Evolutionary conservation across 1,140 invertebrate genomes (phyloP).

Genomic region (Ceratina japonica): DNA sequence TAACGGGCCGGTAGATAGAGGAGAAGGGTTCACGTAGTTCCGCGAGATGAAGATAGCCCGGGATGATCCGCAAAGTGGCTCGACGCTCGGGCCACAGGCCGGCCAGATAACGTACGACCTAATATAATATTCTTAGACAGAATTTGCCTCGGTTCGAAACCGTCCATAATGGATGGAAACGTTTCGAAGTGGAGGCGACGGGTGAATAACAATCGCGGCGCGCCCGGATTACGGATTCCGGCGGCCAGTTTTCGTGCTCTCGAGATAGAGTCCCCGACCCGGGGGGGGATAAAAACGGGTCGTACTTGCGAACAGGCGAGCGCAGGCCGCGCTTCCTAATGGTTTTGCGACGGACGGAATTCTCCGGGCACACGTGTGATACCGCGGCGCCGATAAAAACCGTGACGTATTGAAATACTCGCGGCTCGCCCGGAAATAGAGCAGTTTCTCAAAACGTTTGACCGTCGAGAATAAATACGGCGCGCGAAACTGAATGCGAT

Average conservation of each 20-base stretch:
- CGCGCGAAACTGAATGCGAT: too few relatives aligned
- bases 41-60: neutral
- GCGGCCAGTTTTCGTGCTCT: conserved; percentile 46
- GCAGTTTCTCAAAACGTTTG: neutral
- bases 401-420: conserved; percentile 15
- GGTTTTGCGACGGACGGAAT: conserved; percentile 23
- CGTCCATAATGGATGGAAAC: conserved; percentile 53
- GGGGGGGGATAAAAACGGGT: too few relatives aligned
- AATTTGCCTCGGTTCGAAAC: conserved; percentile 47
- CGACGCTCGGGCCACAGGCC: conserved; percentile 2
- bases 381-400: conserved; percentile 5
- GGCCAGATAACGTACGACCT: conserved; percentile 65
- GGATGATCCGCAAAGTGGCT: conserved; percentile 14
- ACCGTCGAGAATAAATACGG: neutral
- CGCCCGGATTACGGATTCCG: conserved; percentile 55
- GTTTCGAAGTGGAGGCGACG: conserved; percentile 20
- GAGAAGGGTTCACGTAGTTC: neutral
- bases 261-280: too few relatives aligned
- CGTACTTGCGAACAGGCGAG: conserved; percentile 4
- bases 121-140: conserved; percentile 70
- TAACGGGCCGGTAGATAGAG: neutral
- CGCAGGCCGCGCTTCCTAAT: neutral
- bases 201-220: conserved; percentile 58
- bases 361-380: neutral
- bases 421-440: neutral